Conservation (phyloP, 2,797 vertebrate genomes). For the Mormyrus proboscirostris region DNA sequence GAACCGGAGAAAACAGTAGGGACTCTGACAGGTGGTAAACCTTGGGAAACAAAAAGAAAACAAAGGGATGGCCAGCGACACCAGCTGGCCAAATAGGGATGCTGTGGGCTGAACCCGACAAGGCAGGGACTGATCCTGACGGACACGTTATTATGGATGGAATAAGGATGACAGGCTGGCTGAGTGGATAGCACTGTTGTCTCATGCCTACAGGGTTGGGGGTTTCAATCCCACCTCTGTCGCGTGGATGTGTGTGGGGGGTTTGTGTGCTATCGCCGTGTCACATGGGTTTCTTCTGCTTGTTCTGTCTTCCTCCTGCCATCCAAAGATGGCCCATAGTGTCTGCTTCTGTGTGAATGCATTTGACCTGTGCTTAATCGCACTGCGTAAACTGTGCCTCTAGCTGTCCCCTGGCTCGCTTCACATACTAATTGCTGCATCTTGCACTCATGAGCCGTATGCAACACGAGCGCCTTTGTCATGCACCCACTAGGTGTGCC, state of each 20-base stretch:
- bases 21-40: neutral
- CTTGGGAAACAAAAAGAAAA: neutral
- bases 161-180: neutral
- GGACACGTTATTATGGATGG: neutral
- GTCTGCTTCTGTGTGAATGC: neutral
- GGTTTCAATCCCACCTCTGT: neutral
- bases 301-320: neutral
- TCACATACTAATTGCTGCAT: neutral
- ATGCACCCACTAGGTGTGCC: neutral
- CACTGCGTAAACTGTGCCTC: neutral
- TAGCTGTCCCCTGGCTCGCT: neutral
- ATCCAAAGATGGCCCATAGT: neutral
- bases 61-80: neutral
- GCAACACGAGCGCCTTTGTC: neutral
- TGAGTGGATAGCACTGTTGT: neutral
- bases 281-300: neutral
- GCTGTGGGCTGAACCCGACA: neutral
- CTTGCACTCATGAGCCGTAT: neutral
- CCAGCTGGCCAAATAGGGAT: neutral
- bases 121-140: neutral
- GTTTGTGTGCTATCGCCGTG: neutral
- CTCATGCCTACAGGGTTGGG: neutral
- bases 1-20: neutral
- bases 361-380: neutral
- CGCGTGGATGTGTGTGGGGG: neutral